Percentiles rank a stretch among this genome's conserved stretches.
Evolutionary conservation across 2,888 invertebrate species (phyloP).

Genomic region (Sesia bembeciformis): DNA sequence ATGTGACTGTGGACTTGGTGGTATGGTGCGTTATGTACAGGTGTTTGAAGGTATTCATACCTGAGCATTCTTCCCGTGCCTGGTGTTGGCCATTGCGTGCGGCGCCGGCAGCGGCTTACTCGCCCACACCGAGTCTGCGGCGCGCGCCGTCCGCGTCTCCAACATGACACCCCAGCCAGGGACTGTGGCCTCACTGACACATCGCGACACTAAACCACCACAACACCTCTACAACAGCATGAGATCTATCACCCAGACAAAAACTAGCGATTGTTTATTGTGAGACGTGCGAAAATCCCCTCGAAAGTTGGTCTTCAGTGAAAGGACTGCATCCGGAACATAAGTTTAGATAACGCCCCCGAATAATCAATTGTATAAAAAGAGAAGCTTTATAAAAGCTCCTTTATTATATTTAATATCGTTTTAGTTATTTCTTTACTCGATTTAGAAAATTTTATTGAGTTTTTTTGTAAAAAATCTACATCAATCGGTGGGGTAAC

Average conservation of each 20-base stretch:
- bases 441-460: neutral
- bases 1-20: neutral
- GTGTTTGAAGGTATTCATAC: constrained; percentile 18
- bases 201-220: constrained; percentile 28
- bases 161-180: constrained; percentile 75
- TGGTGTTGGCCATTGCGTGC: constrained; percentile 70
- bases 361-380: too few relatives aligned
- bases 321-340: neutral
- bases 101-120: constrained; percentile 75
- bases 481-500: constrained; percentile 62
- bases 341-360: neutral
- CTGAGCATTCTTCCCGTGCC: constrained; percentile 83
- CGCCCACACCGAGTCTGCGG: constrained; percentile 81
- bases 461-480: constrained; percentile 38
- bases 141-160: constrained; percentile 83
- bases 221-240: constrained; percentile 32
- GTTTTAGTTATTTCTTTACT: constrained; percentile 16
- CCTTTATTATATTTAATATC: neutral
- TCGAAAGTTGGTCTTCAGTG: constrained; percentile 31
- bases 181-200: constrained; percentile 40
- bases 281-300: constrained; percentile 50
- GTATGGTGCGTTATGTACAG: constrained; percentile 7
- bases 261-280: constrained; percentile 44
- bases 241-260: constrained; percentile 16
- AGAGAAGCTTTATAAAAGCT: neutral